A percentile compares a stretch with the other conserved stretches of the same genome.
Evolutionary conservation across 2,113 vertebrate species (phyloP).

Genomic region (Rhabdornis inornatus): DNA sequence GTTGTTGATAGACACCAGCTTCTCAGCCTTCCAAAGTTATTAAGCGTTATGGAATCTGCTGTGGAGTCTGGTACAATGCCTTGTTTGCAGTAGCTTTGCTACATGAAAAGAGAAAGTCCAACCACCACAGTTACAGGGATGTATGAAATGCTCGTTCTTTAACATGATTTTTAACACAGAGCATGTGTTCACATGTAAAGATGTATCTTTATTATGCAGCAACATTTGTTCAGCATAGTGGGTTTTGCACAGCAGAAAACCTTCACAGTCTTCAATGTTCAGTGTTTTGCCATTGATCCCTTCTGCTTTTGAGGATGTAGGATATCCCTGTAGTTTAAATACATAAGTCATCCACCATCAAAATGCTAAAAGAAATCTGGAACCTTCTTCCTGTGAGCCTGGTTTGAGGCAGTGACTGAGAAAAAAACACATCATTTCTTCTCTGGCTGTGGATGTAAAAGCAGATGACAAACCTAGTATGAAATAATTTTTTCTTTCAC

Average conservation of each 20-base stretch:
- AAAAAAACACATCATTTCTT: background rate
- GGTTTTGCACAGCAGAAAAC: background rate
- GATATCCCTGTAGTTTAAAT: background rate
- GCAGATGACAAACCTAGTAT: background rate
- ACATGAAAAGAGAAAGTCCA: background rate
- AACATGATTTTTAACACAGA: background rate
- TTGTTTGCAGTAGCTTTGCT: background rate
- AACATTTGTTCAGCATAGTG: background rate
- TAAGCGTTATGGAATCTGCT: background rate
- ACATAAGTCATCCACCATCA: background rate
- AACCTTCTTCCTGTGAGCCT: background rate
- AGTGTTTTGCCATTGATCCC: background rate
- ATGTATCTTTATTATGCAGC: background rate
- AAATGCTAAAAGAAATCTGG: background rate
- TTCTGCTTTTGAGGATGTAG: background rate
- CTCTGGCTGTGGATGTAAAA: background rate
- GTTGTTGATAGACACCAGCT: constrained; percentile 40
- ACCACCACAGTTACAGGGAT: background rate
- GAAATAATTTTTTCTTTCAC: background rate
- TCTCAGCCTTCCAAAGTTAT: constrained; percentile 33
- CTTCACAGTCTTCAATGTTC: background rate
- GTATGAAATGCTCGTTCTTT: background rate
- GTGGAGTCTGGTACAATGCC: background rate
- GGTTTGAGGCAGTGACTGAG: background rate
- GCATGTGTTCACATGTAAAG: background rate